Evolutionary conservation across 1,140 invertebrate species (phyloP).

Genomic region (Pissodes strobi): DNA sequence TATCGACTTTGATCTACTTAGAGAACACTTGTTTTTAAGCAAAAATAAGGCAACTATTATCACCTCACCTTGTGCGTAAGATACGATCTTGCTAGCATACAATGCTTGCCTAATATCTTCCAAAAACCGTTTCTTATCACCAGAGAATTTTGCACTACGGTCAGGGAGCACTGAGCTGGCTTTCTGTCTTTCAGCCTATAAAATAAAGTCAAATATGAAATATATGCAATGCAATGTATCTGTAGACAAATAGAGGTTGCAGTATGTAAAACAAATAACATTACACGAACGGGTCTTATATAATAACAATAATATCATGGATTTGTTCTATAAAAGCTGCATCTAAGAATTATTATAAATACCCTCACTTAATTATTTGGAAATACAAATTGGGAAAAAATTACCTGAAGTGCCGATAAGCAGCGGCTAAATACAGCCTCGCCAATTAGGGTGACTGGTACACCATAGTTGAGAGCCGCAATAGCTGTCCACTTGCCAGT

Average conservation of each 20-base stretch:
- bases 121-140: constrained; percentile 82
- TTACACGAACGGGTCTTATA: neutral
- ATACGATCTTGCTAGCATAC: constrained; percentile 98
- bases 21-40: neutral
- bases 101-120: constrained; percentile 77
- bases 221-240: neutral
- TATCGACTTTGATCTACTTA: no score
- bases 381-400: no score
- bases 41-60: neutral
- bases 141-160: constrained; percentile 64
- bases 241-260: no score
- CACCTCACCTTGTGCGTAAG: constrained; percentile 85
- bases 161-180: constrained; percentile 82
- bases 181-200: constrained; percentile 64
- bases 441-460: constrained; percentile 97
- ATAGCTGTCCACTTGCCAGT: constrained; percentile 99
- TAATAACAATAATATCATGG: no score
- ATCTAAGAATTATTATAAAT: no score
- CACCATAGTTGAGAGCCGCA: constrained; percentile 92
- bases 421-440: constrained; percentile 98
- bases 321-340: no score
- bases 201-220: neutral
- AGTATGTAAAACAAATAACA: neutral
- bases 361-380: no score
- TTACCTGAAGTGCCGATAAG: constrained; percentile 80